These are phyloP conservation scores for Plebejus melissa DNA, from an alignment of 2,888 invertebrate species.

Conservation along the genomic window DNA sequence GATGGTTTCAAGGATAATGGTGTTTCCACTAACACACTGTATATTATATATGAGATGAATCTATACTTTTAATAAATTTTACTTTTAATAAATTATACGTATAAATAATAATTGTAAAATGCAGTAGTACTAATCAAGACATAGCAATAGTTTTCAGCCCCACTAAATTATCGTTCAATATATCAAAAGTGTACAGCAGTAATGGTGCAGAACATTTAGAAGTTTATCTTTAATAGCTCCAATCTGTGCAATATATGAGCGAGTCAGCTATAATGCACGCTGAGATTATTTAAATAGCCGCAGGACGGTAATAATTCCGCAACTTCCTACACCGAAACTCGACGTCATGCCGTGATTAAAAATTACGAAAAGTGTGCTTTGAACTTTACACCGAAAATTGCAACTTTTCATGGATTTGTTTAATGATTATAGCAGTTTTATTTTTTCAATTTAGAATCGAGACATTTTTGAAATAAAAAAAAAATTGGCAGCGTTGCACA, in stretches of 20 bases:
- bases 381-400: slow-evolving; percentile 4
- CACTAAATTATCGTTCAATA: slow-evolving; percentile 7
- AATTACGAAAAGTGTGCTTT: slow-evolving; percentile 16
- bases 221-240: slow-evolving; percentile 28
- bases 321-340: slow-evolving; percentile 26
- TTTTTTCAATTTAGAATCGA: neutral
- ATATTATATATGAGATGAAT: too few species aligned
- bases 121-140: neutral
- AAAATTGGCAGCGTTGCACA: neutral
- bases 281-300: slow-evolving; percentile 30
- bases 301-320: slow-evolving; percentile 29
- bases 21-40: too few species aligned
- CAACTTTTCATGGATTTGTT: neutral
- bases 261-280: slow-evolving; percentile 28
- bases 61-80: too few species aligned
- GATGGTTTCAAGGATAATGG: too few species aligned
- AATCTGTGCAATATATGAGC: slow-evolving; percentile 29
- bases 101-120: too few species aligned
- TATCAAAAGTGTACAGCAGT: slow-evolving; percentile 1
- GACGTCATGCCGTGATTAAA: slow-evolving; percentile 12
- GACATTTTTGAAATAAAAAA: neutral
- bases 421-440: neutral
- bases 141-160: neutral
- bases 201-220: slow-evolving; percentile 18
- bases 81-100: too few species aligned